These are phyloP conservation scores for Dione vanillae DNA, from an alignment of 2,888 invertebrate genomes.

Conservation along the genomic window DNA sequence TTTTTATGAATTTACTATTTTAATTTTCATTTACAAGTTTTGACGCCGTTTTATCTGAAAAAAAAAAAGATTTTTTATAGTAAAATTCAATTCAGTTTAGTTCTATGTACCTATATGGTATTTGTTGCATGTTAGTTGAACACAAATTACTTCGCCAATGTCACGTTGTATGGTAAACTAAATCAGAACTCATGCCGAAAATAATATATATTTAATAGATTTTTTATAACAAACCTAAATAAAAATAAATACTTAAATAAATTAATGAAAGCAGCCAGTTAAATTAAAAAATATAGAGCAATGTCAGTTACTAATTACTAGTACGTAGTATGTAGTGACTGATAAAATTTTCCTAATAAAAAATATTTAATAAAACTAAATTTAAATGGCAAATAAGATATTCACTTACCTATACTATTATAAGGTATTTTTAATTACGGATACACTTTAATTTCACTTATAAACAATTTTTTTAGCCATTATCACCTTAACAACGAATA, in stretches of 20 bases:
- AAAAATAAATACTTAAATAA: too few species aligned
- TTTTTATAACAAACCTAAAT: too few species aligned
- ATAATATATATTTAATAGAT: neutral
- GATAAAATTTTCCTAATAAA: neutral
- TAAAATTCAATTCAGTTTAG: neutral
- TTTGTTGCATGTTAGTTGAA: too few species aligned
- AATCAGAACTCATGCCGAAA: too few species aligned
- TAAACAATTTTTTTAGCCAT: slow-evolving; percentile 6
- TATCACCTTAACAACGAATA: neutral
- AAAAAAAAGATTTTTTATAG: neutral
- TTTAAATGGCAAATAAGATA: neutral
- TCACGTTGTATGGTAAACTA: too few species aligned
- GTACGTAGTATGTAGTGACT: too few species aligned
- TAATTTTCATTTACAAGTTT: slow-evolving; percentile 7
- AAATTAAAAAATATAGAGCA: too few species aligned
- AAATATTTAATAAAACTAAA: neutral
- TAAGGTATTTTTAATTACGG: neutral
- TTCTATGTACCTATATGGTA: too few species aligned
- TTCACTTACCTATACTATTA: slow-evolving; percentile 9
- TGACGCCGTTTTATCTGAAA: neutral
- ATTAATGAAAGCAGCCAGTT: too few species aligned
- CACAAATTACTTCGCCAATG: too few species aligned
- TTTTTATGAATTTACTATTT: neutral
- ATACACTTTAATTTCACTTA: slow-evolving; percentile 14
- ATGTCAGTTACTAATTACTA: too few species aligned